Conservation (phyloP, 2,113 vertebrate genomes). For the Panurus biarmicus region DNA sequence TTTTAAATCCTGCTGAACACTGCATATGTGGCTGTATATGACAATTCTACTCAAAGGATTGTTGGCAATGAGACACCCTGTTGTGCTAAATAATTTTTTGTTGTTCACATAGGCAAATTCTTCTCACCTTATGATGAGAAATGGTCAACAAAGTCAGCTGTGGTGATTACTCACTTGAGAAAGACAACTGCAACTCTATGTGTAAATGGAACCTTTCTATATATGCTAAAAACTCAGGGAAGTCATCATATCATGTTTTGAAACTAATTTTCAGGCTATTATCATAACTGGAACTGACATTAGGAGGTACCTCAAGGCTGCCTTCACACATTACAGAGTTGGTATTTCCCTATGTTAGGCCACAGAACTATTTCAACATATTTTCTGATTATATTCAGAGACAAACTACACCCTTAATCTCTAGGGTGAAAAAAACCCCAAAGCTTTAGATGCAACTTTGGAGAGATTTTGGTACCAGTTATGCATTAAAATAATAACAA, state of each 20-base stretch:
- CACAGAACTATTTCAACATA: not conserved
- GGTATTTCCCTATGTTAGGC: not conserved
- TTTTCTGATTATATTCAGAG: not conserved
- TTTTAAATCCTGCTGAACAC: not conserved
- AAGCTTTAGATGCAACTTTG: not conserved
- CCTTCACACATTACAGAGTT: not conserved
- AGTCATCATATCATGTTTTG: not conserved
- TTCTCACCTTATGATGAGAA: conserved; percentile 4
- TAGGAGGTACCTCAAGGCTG: not conserved
- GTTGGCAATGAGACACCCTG: not conserved
- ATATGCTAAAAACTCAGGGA: not conserved
- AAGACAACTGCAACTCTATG: not conserved
- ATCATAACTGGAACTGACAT: not conserved
- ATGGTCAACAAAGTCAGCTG: not conserved
- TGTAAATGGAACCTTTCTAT: not conserved
- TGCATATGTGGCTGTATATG: not conserved
- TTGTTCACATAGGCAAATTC: not conserved
- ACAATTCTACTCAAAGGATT: not conserved
- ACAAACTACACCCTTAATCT: not conserved
- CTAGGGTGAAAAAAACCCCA: not conserved
- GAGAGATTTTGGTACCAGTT: not conserved
- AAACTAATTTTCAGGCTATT: conserved; percentile 8
- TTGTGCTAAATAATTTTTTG: not conserved
- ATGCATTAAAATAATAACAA: not conserved
- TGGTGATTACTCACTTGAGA: not conserved